A percentile compares a stretch with the other conserved stretches of the same genome.
Evolutionary conservation across 2,113 vertebrate species (phyloP).

Genomic region (Neolamprologus devosi): DNA sequence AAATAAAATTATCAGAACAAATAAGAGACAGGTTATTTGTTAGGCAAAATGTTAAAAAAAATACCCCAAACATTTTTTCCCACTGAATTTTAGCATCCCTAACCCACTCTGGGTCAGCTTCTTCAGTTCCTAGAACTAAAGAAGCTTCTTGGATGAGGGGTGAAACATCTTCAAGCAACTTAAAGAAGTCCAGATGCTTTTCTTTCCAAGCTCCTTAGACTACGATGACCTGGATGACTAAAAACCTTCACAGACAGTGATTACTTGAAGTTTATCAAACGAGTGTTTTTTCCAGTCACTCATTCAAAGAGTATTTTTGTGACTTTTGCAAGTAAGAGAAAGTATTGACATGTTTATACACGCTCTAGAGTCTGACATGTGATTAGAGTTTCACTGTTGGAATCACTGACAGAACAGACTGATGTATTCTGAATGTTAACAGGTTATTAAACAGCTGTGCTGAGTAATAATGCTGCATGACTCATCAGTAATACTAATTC

Average conservation of each 20-base stretch:
- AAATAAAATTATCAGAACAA: not conserved
- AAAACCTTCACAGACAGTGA: not conserved
- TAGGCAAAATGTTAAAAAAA: not conserved
- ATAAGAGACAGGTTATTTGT: not conserved
- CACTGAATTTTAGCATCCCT: not conserved
- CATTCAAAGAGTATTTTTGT: not conserved
- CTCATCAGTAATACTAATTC: not conserved
- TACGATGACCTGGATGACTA: not conserved
- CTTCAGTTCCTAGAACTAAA: not conserved
- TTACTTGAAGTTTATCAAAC: not conserved
- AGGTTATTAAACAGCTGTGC: not conserved
- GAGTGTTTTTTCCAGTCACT: not conserved
- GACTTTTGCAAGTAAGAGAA: not conserved
- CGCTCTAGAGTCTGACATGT: not conserved
- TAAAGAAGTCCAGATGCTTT: not conserved
- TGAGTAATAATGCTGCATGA: not conserved
- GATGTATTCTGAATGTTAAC: not conserved
- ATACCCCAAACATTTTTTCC: not conserved
- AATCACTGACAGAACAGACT: not conserved
- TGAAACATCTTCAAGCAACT: not conserved
- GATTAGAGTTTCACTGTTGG: not conserved
- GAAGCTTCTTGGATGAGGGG: accelerated
- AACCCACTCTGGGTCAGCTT: not conserved
- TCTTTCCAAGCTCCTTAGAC: not conserved
- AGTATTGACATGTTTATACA: not conserved